Conservation (phyloP, 2,797 vertebrate species). For the Dermochelys coriacea region DNA sequence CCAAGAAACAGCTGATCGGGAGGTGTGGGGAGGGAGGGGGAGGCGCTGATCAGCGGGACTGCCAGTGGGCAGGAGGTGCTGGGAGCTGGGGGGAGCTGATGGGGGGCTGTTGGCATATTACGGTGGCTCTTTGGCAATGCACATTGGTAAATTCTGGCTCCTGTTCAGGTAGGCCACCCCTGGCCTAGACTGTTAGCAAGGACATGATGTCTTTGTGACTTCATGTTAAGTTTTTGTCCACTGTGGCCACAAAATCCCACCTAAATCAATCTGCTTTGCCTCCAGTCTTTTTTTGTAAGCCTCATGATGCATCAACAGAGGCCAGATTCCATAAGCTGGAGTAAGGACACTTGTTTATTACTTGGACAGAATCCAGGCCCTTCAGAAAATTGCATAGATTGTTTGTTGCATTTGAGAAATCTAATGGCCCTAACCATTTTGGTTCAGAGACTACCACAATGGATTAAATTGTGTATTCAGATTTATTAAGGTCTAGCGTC, state of each 20-base stretch:
- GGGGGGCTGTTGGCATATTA: too few relatives aligned
- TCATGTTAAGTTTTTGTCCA: background rate
- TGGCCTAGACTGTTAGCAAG: background rate
- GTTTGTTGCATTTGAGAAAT: background rate
- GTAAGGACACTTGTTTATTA: background rate
- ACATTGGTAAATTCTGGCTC: too few relatives aligned
- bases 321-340: background rate
- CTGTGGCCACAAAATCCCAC: background rate
- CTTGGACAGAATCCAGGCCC: background rate
- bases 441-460: background rate
- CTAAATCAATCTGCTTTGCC: background rate
- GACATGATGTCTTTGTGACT: background rate
- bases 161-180: too few relatives aligned
- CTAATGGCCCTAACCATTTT: background rate
- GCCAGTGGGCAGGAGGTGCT: too few relatives aligned
- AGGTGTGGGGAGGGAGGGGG: too few relatives aligned
- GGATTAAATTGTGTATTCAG: background rate
- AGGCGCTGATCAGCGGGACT: too few relatives aligned
- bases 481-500: fast-evolving
- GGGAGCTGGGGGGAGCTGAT: too few relatives aligned
- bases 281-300: background rate
- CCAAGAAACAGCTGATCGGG: too few relatives aligned
- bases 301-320: background rate
- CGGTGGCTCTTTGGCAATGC: too few relatives aligned
- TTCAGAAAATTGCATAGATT: background rate